Base-by-base conservation (phyloP, 64 coral and sea anemone genomes). In the Orbicella faveolata region DNA sequence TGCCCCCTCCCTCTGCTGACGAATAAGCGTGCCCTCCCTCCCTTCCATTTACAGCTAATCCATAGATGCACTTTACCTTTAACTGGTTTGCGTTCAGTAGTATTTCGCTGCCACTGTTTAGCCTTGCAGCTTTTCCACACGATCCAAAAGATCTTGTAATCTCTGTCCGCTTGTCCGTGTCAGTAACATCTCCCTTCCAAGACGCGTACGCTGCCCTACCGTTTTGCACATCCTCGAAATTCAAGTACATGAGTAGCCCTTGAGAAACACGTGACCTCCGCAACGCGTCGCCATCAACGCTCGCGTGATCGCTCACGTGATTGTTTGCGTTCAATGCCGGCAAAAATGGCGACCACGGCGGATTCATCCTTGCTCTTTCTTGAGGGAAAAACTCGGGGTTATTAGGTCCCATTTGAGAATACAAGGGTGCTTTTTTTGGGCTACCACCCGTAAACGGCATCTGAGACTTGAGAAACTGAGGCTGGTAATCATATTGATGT, bases 81-180 rank as follows among this genome's bases (percentile, higher is more conserved):
- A 97, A 90, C 52, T 81, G 65, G 26, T 13, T 44, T 34, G 88
- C 95, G 63, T 97, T 65, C 66, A 97, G 61, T 14, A 88, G 75
- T 75, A 97, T 84, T 35, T 84, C 79, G 9, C 91, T 88, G 37
- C 95, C 95, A 54, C 74, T 79, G 75, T 89, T 73, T 25, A 97
- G 21, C 34, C 57, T 87, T 2, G 95, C 95, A 52, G 91, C 88
- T 21, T 91, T 85, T 36, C 95, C 95, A 79, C 95, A 97, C 15
- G 79, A 89, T 36, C 84, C 78, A 68, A 39, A 88, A 61, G 78
- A 88, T 26, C 80, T 90, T 34, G 75, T 90, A 61, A 97, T 94
- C 19, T 97, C 84, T 52, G 89, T 97, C 48, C 95, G 83, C 63
- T 90, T 87, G 57, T 57, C 87, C 13, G 88, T 61, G 63, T 54